Percentiles rank a stretch among this genome's conserved stretches.
Conservation (phyloP, 1,140 invertebrate genomes). For the Drosophila azteca region DNA sequence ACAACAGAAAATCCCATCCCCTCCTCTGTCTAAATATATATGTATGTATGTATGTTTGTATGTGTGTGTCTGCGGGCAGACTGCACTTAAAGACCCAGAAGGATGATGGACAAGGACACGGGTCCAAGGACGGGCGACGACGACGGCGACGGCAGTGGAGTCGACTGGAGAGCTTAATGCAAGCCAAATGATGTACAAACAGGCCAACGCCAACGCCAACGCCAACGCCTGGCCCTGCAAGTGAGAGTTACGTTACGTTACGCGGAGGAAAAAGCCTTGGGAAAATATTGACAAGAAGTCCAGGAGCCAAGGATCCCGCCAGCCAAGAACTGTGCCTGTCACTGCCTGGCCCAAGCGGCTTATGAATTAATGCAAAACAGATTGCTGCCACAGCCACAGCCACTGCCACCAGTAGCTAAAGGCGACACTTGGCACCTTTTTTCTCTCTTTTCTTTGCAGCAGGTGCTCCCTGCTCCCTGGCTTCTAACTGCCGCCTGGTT, state of each 20-base stretch:
- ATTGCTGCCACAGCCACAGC: conserved; percentile 36
- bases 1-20: conserved; percentile 41
- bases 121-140: conserved; percentile 45
- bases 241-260: conserved; percentile 31
- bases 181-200: conserved; percentile 79
- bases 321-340: conserved; percentile 40
- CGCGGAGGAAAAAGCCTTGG: conserved; percentile 1
- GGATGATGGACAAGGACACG: conserved; percentile 51
- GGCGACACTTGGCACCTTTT: conserved; percentile 80
- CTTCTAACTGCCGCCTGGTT: no score
- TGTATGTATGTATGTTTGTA: no score
- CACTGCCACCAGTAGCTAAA: conserved; percentile 43
- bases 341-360: conserved; percentile 57
- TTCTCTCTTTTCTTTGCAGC: no score
- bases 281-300: conserved; percentile 48
- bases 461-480: conserved; percentile 1
- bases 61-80: conserved; percentile 8
- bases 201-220: conserved; percentile 5
- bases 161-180: conserved; percentile 60
- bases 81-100: conserved; percentile 70
- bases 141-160: conserved; percentile 9
- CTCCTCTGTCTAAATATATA: conserved; percentile 9
- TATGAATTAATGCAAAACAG: conserved; percentile 82
- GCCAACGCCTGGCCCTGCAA: conserved; percentile 40
- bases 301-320: neutral